Base-by-base conservation (phyloP, 2,113 vertebrate species). In the Tachycineta bicolor region DNA sequence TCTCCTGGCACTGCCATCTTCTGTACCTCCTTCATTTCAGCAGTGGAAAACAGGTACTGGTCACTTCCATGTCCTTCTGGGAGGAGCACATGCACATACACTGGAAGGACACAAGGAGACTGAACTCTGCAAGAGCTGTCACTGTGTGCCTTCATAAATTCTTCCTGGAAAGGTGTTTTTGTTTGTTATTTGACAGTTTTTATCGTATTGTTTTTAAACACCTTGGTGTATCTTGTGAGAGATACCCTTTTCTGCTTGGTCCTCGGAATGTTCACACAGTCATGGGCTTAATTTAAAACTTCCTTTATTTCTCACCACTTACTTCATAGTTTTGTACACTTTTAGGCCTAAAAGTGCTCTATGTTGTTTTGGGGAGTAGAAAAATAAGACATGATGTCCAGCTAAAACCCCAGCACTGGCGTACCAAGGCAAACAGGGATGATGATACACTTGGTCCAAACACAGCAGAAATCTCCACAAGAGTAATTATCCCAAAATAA, bases 81-180 rank as follows among this genome's bases (percentile, higher is more conserved):
- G 28, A 59, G 25, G 52, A 63, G 15, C 8, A 18, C 1, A 2
- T 0, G 3, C 59, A 67, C 5, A 34, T 8, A 12, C n/a, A 29
- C 1, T 1, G 55, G 21, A 33, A 87, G 10, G 23, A 39, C 0
- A 0, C 34, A 26, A 50, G 44, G 10, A 13, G 68, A 33, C 10
- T 7, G 23, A 82, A 6, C 12, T 63, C 25, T 47, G 6, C 21
- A 76, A 85, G 14, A 33, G 12, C 11, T 19, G 24, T 24, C 34
- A 13, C 25, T 9, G 3, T 15, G 39, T 22, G 21, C 9, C 39
- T 83, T 75, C 58, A 33, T 22, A 59, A 63, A 70, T 11, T 58
- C 63, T 46, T 28, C 9, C 11, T 55, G 19, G 14, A 2, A 24
- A 56, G 16, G 20, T 39, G 14, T 59, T 62, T 63, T 60, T 71